Base-by-base conservation (phyloP, 2,888 invertebrate genomes). In the Calephelis perditalis region DNA sequence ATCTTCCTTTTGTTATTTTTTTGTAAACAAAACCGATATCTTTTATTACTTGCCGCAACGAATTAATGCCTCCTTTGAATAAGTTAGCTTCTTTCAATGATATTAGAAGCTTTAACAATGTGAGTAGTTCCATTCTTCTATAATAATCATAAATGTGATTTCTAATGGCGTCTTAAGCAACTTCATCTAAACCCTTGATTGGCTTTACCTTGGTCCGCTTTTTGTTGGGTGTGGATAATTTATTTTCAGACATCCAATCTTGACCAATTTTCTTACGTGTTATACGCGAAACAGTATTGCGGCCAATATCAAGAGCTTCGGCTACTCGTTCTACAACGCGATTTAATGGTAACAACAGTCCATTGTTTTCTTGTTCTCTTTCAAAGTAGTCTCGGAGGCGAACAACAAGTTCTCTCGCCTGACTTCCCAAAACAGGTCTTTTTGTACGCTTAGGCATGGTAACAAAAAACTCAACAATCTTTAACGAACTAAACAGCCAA, bases 51-150 rank as follows among this genome's bases (percentile, higher is more conserved):
- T 61, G 57, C 54, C 59, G 59, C 57, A 63, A 61, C 54, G 55
- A 63, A 54, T 60, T 63, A 55, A 63, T 61, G 57, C 61, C 61
- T 59, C 59, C 57, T 57, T 63, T 61, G 49, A 63, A 63, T 56
- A 56, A 61, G 58, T 58, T 61, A 47, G 58, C 58, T 56, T 63
- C 56, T 61, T 61, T 63, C 44, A 61, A 63, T 47, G 58, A 63
- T 58, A 58, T 63, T 43, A 57, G 46, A 57, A 57, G 45, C 57
- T 46, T 57, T 44, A 57, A 11, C 45, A 57, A 57, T 57, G 57
- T 57, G 57, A 36, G 15, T 45, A 57, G 15, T 55, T 59, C 59
- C 62, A 56, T 49, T 62, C 57, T 49, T 59, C 35, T 59, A 62
- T 40, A 5, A 5, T 40, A 40, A 40, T 40, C 40, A 40, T 2